Percentiles rank a stretch among this genome's conserved stretches.
Evolutionary conservation across 2,888 invertebrate genomes (phyloP).

Genomic region (Agriopis marginaria): DNA sequence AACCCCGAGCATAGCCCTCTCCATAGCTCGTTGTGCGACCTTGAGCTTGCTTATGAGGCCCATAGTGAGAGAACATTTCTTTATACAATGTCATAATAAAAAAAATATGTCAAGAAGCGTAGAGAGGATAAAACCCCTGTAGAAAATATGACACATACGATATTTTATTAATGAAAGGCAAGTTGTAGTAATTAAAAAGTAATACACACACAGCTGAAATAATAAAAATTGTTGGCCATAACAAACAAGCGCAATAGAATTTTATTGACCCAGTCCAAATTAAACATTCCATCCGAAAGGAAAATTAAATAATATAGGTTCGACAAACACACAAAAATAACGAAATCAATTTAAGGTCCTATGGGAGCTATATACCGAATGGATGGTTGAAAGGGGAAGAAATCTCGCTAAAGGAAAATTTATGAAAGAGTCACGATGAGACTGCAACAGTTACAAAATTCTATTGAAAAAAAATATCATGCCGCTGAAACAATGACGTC

Average conservation of each 20-base stretch:
- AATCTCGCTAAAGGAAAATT: slow-evolving; percentile 59
- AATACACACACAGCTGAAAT: slow-evolving; percentile 24
- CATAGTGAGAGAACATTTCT: too few species aligned
- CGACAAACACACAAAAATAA: slow-evolving; percentile 59
- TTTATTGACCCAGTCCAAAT: slow-evolving; percentile 44
- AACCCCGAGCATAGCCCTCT: too few species aligned
- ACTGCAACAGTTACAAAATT: slow-evolving; percentile 56
- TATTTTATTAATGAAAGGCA: neutral
- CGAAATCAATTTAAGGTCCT: slow-evolving; percentile 66
- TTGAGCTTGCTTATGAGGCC: too few species aligned
- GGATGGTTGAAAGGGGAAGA: slow-evolving; percentile 58
- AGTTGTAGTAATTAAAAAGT: slow-evolving; percentile 24
- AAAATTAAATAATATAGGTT: slow-evolving; percentile 34
- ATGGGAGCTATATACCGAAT: slow-evolving; percentile 55
- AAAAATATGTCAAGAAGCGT: too few species aligned
- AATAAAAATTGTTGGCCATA: slow-evolving; percentile 35
- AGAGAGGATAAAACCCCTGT: too few species aligned
- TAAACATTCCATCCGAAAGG: slow-evolving; percentile 41
- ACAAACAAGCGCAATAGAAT: slow-evolving; percentile 45
- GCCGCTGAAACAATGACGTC: slow-evolving; percentile 58
- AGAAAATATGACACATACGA: neutral
- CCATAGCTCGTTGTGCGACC: too few species aligned
- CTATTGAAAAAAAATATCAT: slow-evolving; percentile 56
- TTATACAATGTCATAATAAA: neutral
- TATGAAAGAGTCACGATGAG: slow-evolving; percentile 66